Percentiles rank a stretch among this genome's conserved stretches.
Conservation (phyloP, 2,888 invertebrate genomes). For the Melitaea athalia region DNA sequence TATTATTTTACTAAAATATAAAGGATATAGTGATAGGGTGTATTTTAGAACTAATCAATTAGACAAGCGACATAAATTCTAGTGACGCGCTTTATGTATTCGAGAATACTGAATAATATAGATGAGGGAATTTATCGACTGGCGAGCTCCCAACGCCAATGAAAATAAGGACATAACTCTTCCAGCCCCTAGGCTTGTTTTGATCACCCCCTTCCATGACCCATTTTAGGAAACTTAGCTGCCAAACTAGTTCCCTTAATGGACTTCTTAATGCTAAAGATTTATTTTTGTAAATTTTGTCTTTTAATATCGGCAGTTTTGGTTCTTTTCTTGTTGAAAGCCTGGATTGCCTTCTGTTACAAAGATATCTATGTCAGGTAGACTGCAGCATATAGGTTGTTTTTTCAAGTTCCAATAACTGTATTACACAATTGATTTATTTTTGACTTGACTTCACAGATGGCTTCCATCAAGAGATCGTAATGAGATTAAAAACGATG, state of each 20-base stretch:
- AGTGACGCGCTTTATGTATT: neutral
- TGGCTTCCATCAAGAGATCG: too few species aligned
- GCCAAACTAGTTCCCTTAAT: conserved; percentile 17
- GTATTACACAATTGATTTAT: too few species aligned
- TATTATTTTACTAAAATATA: too few species aligned
- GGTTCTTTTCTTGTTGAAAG: too few species aligned
- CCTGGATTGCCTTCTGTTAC: too few species aligned
- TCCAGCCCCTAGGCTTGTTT: conserved; percentile 19
- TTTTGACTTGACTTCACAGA: too few species aligned
- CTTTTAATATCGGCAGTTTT: too few species aligned
- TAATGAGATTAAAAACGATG: too few species aligned
- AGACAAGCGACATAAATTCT: too few species aligned
- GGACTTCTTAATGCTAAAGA: neutral
- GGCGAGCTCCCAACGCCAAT: conserved; percentile 32
- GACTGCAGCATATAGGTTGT: neutral
- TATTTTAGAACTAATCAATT: too few species aligned
- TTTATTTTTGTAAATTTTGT: neutral
- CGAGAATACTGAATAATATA: conserved; percentile 25
- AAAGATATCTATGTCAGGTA: too few species aligned
- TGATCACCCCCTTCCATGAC: conserved; percentile 10
- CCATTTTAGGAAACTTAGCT: conserved; percentile 16
- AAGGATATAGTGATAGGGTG: too few species aligned
- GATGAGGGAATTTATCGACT: conserved; percentile 27
- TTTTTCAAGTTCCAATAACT: neutral
- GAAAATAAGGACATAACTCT: conserved; percentile 36